Conservation (phyloP, 2,113 vertebrate species). For the Lepidothrix coronata region DNA sequence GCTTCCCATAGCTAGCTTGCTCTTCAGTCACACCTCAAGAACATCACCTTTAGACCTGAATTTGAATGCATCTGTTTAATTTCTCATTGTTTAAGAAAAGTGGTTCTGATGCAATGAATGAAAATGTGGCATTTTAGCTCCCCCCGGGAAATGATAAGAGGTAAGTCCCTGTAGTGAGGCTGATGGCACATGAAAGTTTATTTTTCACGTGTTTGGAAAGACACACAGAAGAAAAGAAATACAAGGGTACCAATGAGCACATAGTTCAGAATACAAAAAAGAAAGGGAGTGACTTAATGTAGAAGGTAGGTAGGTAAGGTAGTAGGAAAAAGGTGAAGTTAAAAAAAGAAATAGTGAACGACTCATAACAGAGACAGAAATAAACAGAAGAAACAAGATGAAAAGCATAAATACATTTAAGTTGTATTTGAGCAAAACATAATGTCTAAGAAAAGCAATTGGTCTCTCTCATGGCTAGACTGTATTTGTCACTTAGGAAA, state of each 20-base stretch:
- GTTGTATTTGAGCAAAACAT: not conserved
- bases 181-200: not conserved
- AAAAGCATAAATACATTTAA: not conserved
- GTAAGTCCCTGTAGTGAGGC: not conserved
- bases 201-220: not conserved
- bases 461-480: not conserved
- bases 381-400: not conserved
- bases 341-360: not conserved
- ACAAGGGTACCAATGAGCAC: not conserved
- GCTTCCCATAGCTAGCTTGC: not conserved
- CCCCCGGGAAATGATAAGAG: not conserved
- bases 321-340: not conserved
- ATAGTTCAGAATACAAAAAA: not conserved
- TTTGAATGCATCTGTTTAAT: not conserved
- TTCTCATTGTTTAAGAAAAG: slow-evolving; percentile 7
- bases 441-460: not conserved
- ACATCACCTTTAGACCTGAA: slow-evolving; percentile 1
- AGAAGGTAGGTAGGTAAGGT: not conserved
- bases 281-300: not conserved
- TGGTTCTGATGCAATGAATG: not conserved
- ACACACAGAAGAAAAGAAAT: not conserved
- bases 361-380: not conserved
- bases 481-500: not conserved
- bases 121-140: slow-evolving; percentile 13
- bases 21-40: slow-evolving; percentile 2